Evolutionary conservation across 2,797 vertebrate genomes (phyloP).

Genomic region (Choloepus didactylus): DNA sequence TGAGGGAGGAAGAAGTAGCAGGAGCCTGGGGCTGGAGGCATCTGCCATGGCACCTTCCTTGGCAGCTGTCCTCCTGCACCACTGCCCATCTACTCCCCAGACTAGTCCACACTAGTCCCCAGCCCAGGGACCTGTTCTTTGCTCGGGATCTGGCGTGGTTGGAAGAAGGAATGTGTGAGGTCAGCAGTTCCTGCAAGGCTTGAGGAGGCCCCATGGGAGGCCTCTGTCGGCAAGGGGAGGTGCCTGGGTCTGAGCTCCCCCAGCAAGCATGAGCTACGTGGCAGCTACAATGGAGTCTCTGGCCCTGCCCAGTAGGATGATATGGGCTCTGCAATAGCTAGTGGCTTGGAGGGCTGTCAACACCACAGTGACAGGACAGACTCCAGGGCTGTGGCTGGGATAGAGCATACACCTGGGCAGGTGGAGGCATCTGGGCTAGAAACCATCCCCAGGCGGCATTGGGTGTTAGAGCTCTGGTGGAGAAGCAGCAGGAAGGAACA

Average conservation of each 20-base stretch:
- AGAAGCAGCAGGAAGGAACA: neutral
- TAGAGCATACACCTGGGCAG: neutral
- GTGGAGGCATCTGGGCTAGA: neutral
- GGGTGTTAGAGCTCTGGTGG: neutral
- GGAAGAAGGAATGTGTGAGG: neutral
- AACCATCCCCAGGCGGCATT: fast-evolving
- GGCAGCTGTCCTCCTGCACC: neutral
- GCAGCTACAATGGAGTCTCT: neutral
- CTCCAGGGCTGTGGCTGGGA: neutral
- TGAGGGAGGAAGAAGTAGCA: neutral
- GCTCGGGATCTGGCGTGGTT: neutral
- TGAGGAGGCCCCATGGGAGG: neutral
- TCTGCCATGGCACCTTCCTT: neutral
- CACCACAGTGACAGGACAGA: neutral
- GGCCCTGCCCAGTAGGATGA: neutral
- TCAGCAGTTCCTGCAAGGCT: neutral
- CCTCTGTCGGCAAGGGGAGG: neutral
- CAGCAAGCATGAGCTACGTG: fast-evolving
- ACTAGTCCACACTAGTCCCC: neutral
- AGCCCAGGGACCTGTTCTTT: neutral
- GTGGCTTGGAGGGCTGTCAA: neutral
- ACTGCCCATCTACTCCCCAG: no score
- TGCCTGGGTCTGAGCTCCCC: neutral
- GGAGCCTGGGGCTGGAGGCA: neutral
- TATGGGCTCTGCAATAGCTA: neutral